Evolutionary conservation across 2,888 invertebrate species (phyloP).

Genomic region (Biston betularia): DNA sequence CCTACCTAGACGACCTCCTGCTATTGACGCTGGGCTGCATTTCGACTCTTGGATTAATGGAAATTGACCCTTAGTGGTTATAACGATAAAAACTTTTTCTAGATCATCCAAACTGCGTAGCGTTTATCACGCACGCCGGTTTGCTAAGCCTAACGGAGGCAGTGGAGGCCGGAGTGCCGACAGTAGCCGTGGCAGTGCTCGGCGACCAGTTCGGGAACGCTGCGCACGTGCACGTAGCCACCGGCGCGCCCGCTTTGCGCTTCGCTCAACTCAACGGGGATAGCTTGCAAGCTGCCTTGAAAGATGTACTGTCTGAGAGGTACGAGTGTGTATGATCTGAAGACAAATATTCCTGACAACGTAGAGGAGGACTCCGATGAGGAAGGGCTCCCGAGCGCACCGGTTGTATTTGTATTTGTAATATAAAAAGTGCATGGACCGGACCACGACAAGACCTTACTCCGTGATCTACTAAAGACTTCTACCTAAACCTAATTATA

Average conservation of each 20-base stretch:
- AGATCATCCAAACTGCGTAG: constrained; percentile 87
- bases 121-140: constrained; percentile 81
- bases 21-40: too few species aligned
- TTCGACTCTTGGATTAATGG: too few species aligned
- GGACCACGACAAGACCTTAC: too few species aligned
- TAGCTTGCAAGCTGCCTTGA: constrained; percentile 66
- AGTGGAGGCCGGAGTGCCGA: constrained; percentile 81
- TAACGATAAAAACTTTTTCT: constrained; percentile 16
- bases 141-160: constrained; percentile 83
- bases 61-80: too few species aligned
- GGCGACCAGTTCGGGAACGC: constrained; percentile 82
- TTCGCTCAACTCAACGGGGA: constrained; percentile 74
- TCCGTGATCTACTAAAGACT: too few species aligned
- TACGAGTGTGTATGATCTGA: constrained; percentile 40
- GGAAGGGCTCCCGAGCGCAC: too few species aligned
- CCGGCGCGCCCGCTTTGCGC: constrained; percentile 70
- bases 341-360: too few species aligned
- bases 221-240: constrained; percentile 56
- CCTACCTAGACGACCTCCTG: too few species aligned
- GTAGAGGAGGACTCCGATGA: too few species aligned
- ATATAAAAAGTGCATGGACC: too few species aligned
- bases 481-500: too few species aligned
- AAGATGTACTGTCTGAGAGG: constrained; percentile 73
- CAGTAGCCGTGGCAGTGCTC: constrained; percentile 82
- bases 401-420: too few species aligned